Evolutionary conservation across 2,113 vertebrate species (phyloP), one percentile per base, ranked within the genome.

Genomic region (Upupa epops): DNA sequence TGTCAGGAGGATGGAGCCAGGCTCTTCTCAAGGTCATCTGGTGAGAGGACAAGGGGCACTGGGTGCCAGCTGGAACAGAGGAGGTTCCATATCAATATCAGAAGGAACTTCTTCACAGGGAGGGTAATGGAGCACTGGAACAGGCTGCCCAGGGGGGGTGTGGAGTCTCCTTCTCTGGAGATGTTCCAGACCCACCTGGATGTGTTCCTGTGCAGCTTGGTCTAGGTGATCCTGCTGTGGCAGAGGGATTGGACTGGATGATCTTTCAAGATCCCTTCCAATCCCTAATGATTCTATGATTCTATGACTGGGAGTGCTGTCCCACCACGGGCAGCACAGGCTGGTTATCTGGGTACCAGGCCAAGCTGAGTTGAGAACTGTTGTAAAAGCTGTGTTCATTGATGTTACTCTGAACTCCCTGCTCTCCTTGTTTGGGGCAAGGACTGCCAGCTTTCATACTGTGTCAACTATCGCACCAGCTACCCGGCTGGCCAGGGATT

Each of bases 331-430:
- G 42, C 34, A 63, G 15, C 16, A 3, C 3, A 24, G 60, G 49
- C n/a, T 51, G 45, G 55, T 40, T 86, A 7, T 28, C 36, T 0
- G 1, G n/a, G 19, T 46, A 56, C 73, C 51, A 60, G 65, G 29
- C 34, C 17, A 5, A 60, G 17, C n/a, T 51, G 48, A 86, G 58
- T 25, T 0, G 3, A 66, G 66, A 83, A 13, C 56, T 29, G 13
- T 2, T 59, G 26, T 36, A 20, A 60, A 78, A 28, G 25, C 37
- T 2, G 0, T 5, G 2, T 54, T 65, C 31, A 79, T 37, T 71
- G 58, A 45, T 0, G 0, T 15, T n/a, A 36, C 4, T 13, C 59
- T 31, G 3, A 90, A 19, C 51, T 34, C 42, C 51, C 32, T 2
- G 1, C 6, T 76, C 8, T 25, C 64, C 72, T 83, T 24, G 13